Evolutionary conservation across 2,113 vertebrate species (phyloP).

Genomic region (Rhinopomastus cyanomelas): DNA sequence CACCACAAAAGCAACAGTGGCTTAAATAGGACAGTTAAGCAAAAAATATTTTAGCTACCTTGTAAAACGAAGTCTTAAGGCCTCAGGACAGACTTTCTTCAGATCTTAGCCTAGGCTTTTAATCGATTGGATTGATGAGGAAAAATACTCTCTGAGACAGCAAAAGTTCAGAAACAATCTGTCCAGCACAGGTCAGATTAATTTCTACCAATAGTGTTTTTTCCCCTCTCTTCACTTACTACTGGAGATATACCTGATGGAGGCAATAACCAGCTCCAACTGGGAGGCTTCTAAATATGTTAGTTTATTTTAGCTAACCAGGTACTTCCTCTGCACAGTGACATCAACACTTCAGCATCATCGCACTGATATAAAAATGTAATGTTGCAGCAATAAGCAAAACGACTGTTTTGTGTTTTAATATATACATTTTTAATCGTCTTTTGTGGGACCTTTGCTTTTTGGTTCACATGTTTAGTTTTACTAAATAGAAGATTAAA

Average conservation of each 20-base stretch:
- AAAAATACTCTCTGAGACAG: neutral
- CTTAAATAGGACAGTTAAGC: neutral
- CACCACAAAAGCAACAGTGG: neutral
- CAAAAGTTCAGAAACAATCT: neutral
- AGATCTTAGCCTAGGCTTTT: neutral
- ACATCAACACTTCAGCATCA: neutral
- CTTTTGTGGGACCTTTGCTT: neutral
- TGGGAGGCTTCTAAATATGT: neutral
- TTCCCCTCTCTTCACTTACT: neutral
- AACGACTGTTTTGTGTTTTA: slow-evolving; percentile 37
- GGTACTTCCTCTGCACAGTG: neutral
- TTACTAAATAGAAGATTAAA: slow-evolving; percentile 15
- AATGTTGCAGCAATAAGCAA: neutral
- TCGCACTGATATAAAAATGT: neutral
- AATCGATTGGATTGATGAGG: neutral
- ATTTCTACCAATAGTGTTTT: neutral
- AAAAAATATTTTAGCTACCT: neutral
- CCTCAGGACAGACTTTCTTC: neutral
- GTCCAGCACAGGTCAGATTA: neutral
- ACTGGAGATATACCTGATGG: neutral
- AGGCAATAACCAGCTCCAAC: neutral
- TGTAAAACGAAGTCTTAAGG: neutral
- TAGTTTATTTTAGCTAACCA: neutral
- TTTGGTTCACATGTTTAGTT: slow-evolving; percentile 6
- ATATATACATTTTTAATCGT: neutral